A percentile compares a stretch with the other conserved stretches of the same genome.
phyloP scores from a whole-genome alignment of 2,113 vertebrate genomes.

The Desmodus rotundus region DNA sequence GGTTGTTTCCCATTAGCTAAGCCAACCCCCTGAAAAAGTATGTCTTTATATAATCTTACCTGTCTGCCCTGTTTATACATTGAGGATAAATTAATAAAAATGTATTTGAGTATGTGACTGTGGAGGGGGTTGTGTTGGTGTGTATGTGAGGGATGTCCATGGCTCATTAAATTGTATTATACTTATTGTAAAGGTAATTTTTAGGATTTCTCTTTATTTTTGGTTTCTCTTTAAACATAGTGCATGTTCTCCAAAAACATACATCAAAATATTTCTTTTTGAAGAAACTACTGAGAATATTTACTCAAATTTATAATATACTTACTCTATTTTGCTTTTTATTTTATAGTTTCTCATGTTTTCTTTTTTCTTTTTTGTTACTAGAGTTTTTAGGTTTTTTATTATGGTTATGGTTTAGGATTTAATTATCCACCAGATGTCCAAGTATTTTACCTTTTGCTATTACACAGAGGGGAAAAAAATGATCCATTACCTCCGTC shows the following conservation, averaged over 20 bases:
- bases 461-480: neutral
- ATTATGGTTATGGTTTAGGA: conserved; percentile 40
- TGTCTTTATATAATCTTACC: neutral
- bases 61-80: neutral
- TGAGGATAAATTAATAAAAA: neutral
- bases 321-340: neutral
- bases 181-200: neutral
- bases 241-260: neutral
- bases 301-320: conserved; percentile 9
- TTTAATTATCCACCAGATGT: conserved; percentile 36
- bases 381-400: neutral
- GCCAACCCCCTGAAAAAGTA: neutral
- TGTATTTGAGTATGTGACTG: neutral
- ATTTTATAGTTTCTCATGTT: conserved; percentile 13
- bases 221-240: neutral
- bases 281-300: conserved; percentile 8
- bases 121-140: neutral
- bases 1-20: neutral
- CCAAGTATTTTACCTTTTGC: conserved; percentile 22
- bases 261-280: conserved; percentile 9
- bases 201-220: neutral
- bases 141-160: neutral
- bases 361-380: neutral
- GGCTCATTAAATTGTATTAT: neutral
- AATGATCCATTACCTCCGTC: neutral